Base-by-base conservation (phyloP, 2,113 vertebrate species). In the Microtus montanus region DNA sequence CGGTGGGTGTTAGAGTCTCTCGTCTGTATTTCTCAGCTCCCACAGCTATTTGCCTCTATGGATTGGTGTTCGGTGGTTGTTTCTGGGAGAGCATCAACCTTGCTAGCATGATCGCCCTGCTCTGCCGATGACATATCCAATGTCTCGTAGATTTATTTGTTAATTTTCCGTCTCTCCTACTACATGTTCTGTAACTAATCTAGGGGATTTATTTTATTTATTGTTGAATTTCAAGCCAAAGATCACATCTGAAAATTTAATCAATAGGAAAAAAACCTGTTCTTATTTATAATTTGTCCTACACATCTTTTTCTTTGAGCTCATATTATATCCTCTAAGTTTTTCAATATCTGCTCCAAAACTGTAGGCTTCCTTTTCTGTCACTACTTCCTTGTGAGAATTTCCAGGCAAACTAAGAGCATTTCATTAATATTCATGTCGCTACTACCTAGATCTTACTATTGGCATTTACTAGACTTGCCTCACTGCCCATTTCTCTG, bases 171-270 rank as follows among this genome's bases (percentile, higher is more conserved):
- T 4, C 2, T 58, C 41, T 49, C 5, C 11, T 41, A 15, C 24
- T 83, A 58, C 5, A 92, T 33, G 33, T 11, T 95, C 20, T 74
- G 24, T 86, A 38, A 89, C 54, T 94, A 38, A 54, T 82, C 41
- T 35, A 89, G 74, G 63, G 63, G 52, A 74, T 86, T 92, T 79
- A 75, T 90, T 96, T 86, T 44, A 33, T 82, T 89, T 85, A 44
- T 75, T 79, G 35, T 47, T 87, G 26, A 84, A 84, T 93, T 79
- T 90, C 74, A 24, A 74, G 9, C 20, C 24, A 77, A 82, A 38
- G 33, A 63, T 49, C 30, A 30, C 84, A 24, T 63, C 92, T 87
- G 87, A 96, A 91, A 86, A 58, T 61, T 89, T 87, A 78, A 87
- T 78, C 80, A 93, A 79, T 71, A 71, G 38, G n/a, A n/a, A 47